Conservation (phyloP, 1,140 invertebrate genomes). For the Drosophila tristis region DNA sequence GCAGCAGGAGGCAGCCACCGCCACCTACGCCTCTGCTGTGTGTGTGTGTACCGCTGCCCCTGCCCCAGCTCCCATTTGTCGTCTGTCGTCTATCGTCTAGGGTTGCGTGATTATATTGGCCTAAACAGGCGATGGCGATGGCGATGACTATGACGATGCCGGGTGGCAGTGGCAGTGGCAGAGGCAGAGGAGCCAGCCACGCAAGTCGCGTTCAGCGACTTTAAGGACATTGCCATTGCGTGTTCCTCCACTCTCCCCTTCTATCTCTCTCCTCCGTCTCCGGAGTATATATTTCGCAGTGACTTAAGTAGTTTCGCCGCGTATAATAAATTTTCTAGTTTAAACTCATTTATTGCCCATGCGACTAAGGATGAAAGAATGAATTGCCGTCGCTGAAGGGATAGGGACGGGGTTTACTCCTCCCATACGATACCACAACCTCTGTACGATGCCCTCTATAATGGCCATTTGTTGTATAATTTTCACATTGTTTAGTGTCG, state of each 20-base stretch:
- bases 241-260: slow-evolving; percentile 27
- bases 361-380: slow-evolving; percentile 50
- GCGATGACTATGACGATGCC: background rate
- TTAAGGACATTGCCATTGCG: slow-evolving; percentile 64
- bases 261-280: background rate
- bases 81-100: slow-evolving; percentile 9
- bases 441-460: slow-evolving; percentile 44
- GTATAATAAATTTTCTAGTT: slow-evolving; percentile 81
- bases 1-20: slow-evolving; percentile 64
- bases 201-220: slow-evolving; percentile 40
- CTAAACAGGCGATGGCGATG: slow-evolving; percentile 52
- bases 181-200: background rate
- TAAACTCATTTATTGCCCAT: slow-evolving; percentile 79
- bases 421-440: slow-evolving; percentile 23
- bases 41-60: too few species aligned
- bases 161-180: background rate
- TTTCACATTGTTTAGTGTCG: slow-evolving; percentile 78
- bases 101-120: slow-evolving; percentile 73
- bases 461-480: slow-evolving; percentile 79
- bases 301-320: slow-evolving; percentile 77
- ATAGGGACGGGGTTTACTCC: slow-evolving; percentile 15
- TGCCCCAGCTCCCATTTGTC: slow-evolving; percentile 9
- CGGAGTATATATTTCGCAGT: slow-evolving; percentile 17
- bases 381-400: slow-evolving; percentile 22
- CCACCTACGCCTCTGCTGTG: background rate